Evolutionary conservation across 92 coral and sea anemone species (phyloP).

Genomic region (Pocillopora grandis): DNA sequence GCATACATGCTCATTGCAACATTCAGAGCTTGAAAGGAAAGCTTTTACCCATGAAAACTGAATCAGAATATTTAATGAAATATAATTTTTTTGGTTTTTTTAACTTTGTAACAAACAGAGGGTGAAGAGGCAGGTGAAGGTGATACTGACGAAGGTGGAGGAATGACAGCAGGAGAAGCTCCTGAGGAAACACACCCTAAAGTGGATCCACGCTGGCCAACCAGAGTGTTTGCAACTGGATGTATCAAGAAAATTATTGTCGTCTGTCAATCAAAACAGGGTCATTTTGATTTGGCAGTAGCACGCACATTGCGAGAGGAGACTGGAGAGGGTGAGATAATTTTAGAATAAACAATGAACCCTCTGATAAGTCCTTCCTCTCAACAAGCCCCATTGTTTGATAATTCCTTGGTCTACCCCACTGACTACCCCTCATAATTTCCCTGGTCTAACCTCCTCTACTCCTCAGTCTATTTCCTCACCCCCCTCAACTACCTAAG

Average conservation of each 20-base stretch:
- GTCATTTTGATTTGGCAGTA: slow-evolving; percentile 91
- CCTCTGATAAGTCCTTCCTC: no score
- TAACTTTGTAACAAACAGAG: background rate
- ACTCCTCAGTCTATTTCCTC: no score
- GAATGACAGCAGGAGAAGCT: slow-evolving; percentile 86
- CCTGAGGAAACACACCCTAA: slow-evolving; percentile 97
- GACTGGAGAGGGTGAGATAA: slow-evolving; percentile 81
- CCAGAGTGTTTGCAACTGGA: slow-evolving; percentile 95
- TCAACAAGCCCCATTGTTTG: no score
- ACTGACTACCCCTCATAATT: no score
- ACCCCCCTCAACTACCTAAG: no score
- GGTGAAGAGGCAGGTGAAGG: slow-evolving; percentile 76
- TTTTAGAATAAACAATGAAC: background rate
- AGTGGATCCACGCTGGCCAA: slow-evolving; percentile 99
- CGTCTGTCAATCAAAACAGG: slow-evolving; percentile 88
- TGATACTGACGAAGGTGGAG: slow-evolving; percentile 89
- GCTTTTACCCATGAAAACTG: no score
- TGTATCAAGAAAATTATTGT: slow-evolving; percentile 87
- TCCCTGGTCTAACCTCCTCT: no score
- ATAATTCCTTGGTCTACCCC: no score
- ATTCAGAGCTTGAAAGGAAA: no score
- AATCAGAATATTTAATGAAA: no score
- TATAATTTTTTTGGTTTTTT: background rate
- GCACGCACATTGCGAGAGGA: slow-evolving; percentile 83
- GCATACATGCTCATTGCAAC: no score